Evolutionary conservation across 2,888 invertebrate genomes (phyloP).

Genomic region (Ophion costatus): DNA sequence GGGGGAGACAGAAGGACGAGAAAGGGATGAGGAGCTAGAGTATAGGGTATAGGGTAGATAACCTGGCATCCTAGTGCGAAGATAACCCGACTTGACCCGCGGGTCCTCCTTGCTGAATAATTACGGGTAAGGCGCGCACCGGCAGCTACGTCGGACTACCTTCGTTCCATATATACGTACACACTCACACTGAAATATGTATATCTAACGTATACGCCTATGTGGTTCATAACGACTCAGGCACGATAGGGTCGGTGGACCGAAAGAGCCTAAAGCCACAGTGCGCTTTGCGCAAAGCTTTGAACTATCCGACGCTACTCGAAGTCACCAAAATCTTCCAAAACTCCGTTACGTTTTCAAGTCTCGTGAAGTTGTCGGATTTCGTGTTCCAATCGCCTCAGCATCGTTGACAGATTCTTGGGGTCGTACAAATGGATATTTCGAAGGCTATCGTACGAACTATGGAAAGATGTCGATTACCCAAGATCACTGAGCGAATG

Average conservation of each 20-base stretch:
- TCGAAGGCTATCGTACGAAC: background rate
- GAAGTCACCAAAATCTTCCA: background rate
- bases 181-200: background rate
- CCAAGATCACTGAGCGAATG: background rate
- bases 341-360: constrained; percentile 3
- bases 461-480: background rate
- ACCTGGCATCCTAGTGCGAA: constrained; percentile 81
- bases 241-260: constrained; percentile 17
- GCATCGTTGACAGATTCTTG: background rate
- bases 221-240: constrained; percentile 23
- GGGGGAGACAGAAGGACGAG: constrained; percentile 42
- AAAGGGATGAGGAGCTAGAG: constrained; percentile 64
- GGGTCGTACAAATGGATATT: background rate
- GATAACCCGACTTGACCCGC: constrained; percentile 78
- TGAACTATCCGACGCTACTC: constrained; percentile 17
- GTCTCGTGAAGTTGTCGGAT: too few relatives aligned
- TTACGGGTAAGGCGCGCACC: constrained; percentile 81
- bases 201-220: background rate
- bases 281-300: constrained; percentile 15
- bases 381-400: too few relatives aligned
- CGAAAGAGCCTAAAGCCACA: constrained; percentile 30
- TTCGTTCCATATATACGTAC: constrained; percentile 60
- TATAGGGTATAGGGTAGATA: constrained; percentile 79
- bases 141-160: constrained; percentile 76
- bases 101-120: constrained; percentile 81